A percentile compares a stretch with the other conserved stretches of the same genome.
Evolutionary conservation across 1,140 invertebrate genomes (phyloP).

Genomic region (Proctacanthus coquilletti): DNA sequence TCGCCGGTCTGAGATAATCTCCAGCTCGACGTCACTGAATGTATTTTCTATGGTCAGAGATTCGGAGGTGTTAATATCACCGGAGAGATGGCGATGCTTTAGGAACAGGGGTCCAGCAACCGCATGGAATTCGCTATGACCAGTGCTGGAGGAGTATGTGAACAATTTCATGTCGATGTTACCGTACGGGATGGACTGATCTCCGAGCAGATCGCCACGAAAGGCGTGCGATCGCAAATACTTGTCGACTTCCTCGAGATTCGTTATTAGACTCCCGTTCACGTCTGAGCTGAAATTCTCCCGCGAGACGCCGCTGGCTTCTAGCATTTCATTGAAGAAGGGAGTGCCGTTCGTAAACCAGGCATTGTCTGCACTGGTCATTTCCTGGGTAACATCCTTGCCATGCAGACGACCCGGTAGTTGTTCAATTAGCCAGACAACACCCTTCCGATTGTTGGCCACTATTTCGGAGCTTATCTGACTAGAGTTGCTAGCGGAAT

Average conservation of each 20-base stretch:
- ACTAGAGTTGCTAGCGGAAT: conserved; percentile 5
- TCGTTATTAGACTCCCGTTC: conserved; percentile 20
- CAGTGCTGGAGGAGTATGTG: conserved; percentile 21
- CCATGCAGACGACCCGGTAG: conserved; percentile 49
- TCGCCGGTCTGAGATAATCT: conserved; percentile 20
- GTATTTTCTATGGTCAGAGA: conserved; percentile 21
- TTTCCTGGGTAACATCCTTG: conserved; percentile 49
- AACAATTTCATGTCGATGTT: conserved; percentile 29
- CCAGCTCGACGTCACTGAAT: conserved; percentile 16
- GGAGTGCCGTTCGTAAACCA: conserved; percentile 71
- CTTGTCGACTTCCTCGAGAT: conserved; percentile 19
- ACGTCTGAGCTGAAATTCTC: conserved; percentile 34
- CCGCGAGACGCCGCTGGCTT: conserved; percentile 15
- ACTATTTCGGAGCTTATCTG: conserved; percentile 33
- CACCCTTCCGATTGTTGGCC: conserved; percentile 32
- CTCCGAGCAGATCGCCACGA: conserved; percentile 24
- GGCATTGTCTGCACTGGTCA: conserved; percentile 40
- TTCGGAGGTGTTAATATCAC: background rate
- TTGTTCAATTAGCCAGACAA: conserved; percentile 73
- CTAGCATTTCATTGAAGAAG: conserved; percentile 43
- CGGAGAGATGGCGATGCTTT: conserved; percentile 13
- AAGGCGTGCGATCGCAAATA: conserved; percentile 22
- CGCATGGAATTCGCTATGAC: conserved; percentile 25
- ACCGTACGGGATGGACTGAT: conserved; percentile 26
- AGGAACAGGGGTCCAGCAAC: conserved; percentile 26